phyloP scores from a whole-genome alignment of 2,888 invertebrate species.

The Agrotis puta region DNA sequence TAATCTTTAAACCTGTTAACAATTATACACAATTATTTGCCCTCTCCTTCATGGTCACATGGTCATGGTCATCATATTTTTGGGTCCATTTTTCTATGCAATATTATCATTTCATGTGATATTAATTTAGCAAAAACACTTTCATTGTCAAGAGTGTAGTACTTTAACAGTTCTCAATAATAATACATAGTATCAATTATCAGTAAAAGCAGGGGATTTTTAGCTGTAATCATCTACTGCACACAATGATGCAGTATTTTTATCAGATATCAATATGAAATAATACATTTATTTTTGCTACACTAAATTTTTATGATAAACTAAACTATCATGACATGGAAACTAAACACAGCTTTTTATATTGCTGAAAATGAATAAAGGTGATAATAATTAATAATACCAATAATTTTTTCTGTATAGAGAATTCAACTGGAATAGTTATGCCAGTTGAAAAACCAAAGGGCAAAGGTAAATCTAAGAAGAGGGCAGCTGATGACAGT shows the following conservation, averaged over 20 bases:
- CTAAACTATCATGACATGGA: too few relatives aligned
- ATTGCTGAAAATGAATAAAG: too few relatives aligned
- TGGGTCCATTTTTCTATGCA: too few relatives aligned
- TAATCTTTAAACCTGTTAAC: background rate
- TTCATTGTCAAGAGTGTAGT: background rate
- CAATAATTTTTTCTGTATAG: constrained; percentile 46
- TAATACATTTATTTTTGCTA: too few relatives aligned
- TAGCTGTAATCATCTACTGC: background rate
- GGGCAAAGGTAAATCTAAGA: constrained; percentile 88
- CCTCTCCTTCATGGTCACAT: too few relatives aligned
- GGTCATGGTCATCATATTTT: too few relatives aligned
- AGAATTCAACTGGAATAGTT: constrained; percentile 76
- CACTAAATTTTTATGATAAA: too few relatives aligned
- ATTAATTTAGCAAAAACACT: background rate
- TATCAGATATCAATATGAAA: constrained; percentile 1
- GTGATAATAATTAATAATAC: background rate
- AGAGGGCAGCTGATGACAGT: constrained; percentile 75
- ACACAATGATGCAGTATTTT: background rate
- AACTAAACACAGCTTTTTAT: too few relatives aligned
- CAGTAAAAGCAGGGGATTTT: background rate
- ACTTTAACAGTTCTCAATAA: background rate
- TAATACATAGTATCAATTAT: background rate
- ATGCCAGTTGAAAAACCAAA: constrained; percentile 87
- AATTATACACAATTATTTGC: too few relatives aligned
- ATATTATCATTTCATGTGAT: too few relatives aligned